phyloP scores from a whole-genome alignment of 1,140 invertebrate species.

The Drosophila murphyi region DNA sequence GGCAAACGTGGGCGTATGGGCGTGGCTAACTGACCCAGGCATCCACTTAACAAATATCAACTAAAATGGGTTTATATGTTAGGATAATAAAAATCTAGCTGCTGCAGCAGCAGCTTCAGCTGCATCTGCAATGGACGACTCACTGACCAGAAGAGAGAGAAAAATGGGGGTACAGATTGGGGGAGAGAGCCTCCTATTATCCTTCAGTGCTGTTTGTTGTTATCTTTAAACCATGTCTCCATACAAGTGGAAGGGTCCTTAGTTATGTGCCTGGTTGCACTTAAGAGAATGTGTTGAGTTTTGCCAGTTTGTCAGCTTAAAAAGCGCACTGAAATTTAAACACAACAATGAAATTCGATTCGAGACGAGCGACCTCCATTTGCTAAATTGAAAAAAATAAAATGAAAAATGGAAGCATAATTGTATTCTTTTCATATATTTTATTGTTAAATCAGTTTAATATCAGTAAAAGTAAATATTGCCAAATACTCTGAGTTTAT shows the following conservation, averaged over 20 bases:
- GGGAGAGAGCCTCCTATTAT: background rate
- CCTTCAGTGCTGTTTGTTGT: background rate
- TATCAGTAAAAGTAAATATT: background rate
- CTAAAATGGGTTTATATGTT: slow-evolving; percentile 68
- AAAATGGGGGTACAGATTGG: background rate
- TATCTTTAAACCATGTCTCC: slow-evolving; percentile 1
- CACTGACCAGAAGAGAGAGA: slow-evolving; percentile 3
- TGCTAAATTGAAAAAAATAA: background rate
- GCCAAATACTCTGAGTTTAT: no score
- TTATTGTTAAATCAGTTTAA: background rate
- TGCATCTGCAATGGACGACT: slow-evolving; percentile 17
- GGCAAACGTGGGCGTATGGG: background rate
- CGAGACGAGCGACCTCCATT: background rate
- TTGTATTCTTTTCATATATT: background rate
- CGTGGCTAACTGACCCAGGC: slow-evolving; percentile 42
- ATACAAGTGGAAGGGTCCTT: background rate
- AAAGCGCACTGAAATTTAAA: slow-evolving; percentile 24
- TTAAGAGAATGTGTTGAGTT: slow-evolving; percentile 16
- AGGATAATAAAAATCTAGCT: slow-evolving; percentile 67
- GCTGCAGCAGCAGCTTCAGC: slow-evolving; percentile 29
- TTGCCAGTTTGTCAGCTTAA: slow-evolving; percentile 37
- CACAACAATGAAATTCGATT: slow-evolving; percentile 21
- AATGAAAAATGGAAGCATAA: background rate
- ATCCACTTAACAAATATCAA: slow-evolving; percentile 73
- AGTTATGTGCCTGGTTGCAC: slow-evolving; percentile 28